Evolutionary conservation across 1,140 invertebrate genomes (phyloP).

Genomic region (Sitophilus oryzae): DNA sequence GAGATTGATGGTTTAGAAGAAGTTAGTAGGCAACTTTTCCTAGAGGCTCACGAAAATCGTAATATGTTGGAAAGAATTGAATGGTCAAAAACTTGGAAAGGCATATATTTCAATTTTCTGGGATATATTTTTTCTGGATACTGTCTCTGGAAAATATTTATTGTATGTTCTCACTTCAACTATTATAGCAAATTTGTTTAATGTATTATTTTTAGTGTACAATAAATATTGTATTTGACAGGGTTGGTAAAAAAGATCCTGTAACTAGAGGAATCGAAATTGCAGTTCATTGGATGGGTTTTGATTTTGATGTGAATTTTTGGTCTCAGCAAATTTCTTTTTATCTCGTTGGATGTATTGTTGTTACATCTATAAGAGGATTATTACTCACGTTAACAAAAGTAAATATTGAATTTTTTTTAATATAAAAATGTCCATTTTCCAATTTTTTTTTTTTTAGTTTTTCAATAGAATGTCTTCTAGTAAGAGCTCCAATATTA

Average conservation of each 20-base stretch:
- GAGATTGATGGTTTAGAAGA: slow-evolving; percentile 89
- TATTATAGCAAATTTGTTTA: slow-evolving; percentile 1
- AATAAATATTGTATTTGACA: slow-evolving; percentile 98
- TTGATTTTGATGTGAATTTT: slow-evolving; percentile 94
- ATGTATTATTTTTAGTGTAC: slow-evolving; percentile 64
- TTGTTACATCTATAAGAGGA: slow-evolving; percentile 95
- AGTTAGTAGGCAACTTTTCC: slow-evolving; percentile 86
- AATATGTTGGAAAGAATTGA: slow-evolving; percentile 89
- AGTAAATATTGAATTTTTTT: slow-evolving; percentile 49
- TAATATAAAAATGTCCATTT: background rate
- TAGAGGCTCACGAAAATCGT: slow-evolving; percentile 91
- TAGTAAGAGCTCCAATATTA: slow-evolving; percentile 97
- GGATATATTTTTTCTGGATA: slow-evolving; percentile 99
- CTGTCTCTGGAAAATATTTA: slow-evolving; percentile 99
- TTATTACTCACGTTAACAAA: slow-evolving; percentile 96
- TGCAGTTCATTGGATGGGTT: slow-evolving; percentile 93
- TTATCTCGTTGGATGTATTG: slow-evolving; percentile 94
- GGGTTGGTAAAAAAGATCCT: slow-evolving; percentile 97
- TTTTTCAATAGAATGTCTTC: slow-evolving; percentile 99
- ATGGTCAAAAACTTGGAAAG: slow-evolving; percentile 95
- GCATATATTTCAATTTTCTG: slow-evolving; percentile 97
- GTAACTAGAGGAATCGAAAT: slow-evolving; percentile 96
- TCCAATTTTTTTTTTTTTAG: slow-evolving; percentile 52
- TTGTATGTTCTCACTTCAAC: slow-evolving; percentile 66
- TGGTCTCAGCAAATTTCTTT: slow-evolving; percentile 99